Base-by-base conservation (phyloP, 2,888 invertebrate species). In the Fabriciana adippe region DNA sequence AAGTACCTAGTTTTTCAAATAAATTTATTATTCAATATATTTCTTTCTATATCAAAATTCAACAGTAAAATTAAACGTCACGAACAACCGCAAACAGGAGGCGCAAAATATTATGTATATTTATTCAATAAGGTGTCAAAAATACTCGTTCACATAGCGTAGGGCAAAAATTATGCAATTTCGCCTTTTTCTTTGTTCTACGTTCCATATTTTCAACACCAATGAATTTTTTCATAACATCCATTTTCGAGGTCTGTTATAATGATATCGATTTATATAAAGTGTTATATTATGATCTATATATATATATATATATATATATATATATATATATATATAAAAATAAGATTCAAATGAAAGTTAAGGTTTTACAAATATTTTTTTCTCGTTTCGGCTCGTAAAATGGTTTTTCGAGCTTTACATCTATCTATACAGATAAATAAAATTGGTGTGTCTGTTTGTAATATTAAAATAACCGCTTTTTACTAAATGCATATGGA, bases 91-190 rank as follows among this genome's bases (percentile, higher is more conserved):
- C 62, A 68, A 69, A 72, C 72, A 70, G 18, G 67, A 47, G 50
- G n/a, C 66, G 35, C 41, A 66, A 69, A 71, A 68, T 71, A 41
- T 41, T 41, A 73, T 73, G 73, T 73, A 71, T 72, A 73, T 72
- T 73, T 73, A 72, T 73, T 73, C 73, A 71, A 72, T 73, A 71
- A 72, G 64, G 67, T 62, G 63, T 61, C 60, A 64, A 72, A 73
- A 70, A 69, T 72, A 68, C 69, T 70, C 65, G 47, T 62, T 64
- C 57, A 69, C 66, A 63, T 68, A 65, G 67, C 63, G 64, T 62
- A 18, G 67, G 62, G 62, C 60, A 67, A 67, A 70, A 68, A 65
- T 66, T 53, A 50, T 66, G 64, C 66, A 47, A 66, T 59, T 70
- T 68, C 54, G 53, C 63, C 64, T 59, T 70, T 64, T 61, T 41